Evolutionary conservation across 1,140 invertebrate genomes (phyloP).

Genomic region (Helicoverpa zea): DNA sequence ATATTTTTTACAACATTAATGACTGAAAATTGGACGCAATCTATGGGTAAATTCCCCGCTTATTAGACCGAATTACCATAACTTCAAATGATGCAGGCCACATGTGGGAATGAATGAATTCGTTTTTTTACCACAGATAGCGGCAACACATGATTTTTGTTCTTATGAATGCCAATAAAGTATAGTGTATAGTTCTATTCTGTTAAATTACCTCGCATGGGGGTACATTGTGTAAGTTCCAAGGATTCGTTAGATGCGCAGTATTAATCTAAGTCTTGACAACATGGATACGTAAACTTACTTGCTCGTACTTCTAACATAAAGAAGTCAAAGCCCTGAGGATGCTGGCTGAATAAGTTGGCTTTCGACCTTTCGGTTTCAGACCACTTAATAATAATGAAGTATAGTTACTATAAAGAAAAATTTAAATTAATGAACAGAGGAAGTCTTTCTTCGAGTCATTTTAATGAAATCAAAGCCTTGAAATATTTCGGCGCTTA

Average conservation of each 20-base stretch:
- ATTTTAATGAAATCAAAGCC: background rate
- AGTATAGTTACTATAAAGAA: background rate
- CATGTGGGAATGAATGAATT: background rate
- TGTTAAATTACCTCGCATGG: slow-evolving; percentile 4
- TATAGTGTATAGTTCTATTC: background rate
- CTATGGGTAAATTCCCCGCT: background rate
- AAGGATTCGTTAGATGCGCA: slow-evolving; percentile 11
- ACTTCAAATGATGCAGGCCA: background rate
- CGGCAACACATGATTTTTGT: background rate
- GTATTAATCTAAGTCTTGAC: slow-evolving; percentile 22
- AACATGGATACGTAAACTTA: slow-evolving; percentile 8
- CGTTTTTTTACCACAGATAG: slow-evolving; percentile 11
- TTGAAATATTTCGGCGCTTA: slow-evolving; percentile 30
- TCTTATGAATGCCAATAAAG: background rate
- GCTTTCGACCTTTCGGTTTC: background rate
- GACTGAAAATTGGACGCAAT: background rate
- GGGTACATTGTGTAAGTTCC: slow-evolving; percentile 22
- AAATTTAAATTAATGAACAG: background rate
- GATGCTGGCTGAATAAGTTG: slow-evolving; percentile 16
- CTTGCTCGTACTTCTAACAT: slow-evolving; percentile 8
- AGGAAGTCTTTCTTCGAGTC: too few species aligned
- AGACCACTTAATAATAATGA: background rate
- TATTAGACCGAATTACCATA: background rate
- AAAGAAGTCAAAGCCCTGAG: slow-evolving; percentile 24
- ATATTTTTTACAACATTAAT: background rate